Percentiles rank a stretch among this genome's conserved stretches.
Conservation (phyloP, 2,797 vertebrate genomes). For the Phoxinus dragarum region DNA sequence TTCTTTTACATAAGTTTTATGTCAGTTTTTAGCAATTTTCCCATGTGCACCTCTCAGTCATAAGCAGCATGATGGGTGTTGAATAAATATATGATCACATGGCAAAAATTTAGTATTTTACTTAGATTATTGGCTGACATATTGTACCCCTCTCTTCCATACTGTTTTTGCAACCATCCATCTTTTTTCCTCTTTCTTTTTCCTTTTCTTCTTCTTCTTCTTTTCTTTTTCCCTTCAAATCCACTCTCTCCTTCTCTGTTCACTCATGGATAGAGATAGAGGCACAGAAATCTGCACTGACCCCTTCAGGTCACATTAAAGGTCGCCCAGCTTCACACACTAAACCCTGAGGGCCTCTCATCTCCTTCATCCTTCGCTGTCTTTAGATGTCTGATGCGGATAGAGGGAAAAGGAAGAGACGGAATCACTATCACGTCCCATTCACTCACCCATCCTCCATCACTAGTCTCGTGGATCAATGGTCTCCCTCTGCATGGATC, state of each 20-base stretch:
- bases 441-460: conserved; percentile 41
- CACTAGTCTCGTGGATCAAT: conserved; percentile 40
- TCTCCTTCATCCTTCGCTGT: conserved; percentile 55
- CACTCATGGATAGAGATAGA: conserved; percentile 63
- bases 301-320: conserved; percentile 83
- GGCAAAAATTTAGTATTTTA: not conserved
- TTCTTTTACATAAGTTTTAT: not conserved
- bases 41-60: not conserved
- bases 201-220: conserved; percentile 29
- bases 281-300: conserved; percentile 75
- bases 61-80: not conserved
- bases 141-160: not conserved
- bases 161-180: not conserved
- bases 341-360: conserved; percentile 61
- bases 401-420: conserved; percentile 46
- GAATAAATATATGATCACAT: not conserved
- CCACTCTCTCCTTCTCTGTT: conserved; percentile 45
- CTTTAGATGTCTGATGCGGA: conserved; percentile 56
- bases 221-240: conserved; percentile 43
- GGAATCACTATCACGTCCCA: conserved; percentile 50
- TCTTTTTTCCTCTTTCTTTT: conserved; percentile 24
- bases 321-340: conserved; percentile 77
- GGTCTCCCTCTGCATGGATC: conserved; percentile 8
- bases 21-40: not conserved
- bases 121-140: not conserved